Evolutionary conservation across 2,797 vertebrate genomes (phyloP).

Genomic region (Fundulus diaphanus): DNA sequence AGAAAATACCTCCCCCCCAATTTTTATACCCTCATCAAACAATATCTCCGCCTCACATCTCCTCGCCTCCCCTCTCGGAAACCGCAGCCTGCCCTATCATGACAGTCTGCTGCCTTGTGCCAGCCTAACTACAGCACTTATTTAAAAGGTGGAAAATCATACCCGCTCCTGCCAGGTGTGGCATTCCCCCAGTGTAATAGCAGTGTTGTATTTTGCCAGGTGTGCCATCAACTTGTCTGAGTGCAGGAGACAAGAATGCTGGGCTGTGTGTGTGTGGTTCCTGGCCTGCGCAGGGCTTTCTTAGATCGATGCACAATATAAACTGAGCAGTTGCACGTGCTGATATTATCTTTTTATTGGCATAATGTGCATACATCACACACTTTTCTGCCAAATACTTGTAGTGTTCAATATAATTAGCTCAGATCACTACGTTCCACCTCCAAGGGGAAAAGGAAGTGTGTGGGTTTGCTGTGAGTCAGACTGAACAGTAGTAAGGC

Average conservation of each 20-base stretch:
- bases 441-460: constrained; percentile 25
- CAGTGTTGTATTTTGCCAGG: constrained; percentile 60
- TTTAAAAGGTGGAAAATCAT: constrained; percentile 71
- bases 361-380: constrained; percentile 8
- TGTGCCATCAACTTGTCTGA: constrained; percentile 63
- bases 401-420: constrained; percentile 39
- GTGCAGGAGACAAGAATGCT: constrained; percentile 39
- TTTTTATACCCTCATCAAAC: constrained; percentile 20
- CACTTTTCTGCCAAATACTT: constrained; percentile 23
- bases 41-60: constrained; percentile 9
- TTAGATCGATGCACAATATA: constrained; percentile 24
- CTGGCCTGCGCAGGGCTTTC: constrained; percentile 11
- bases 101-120: constrained; percentile 60
- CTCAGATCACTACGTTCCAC: constrained; percentile 30
- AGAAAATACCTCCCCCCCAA: constrained; percentile 2
- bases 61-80: constrained; percentile 22
- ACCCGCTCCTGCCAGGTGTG: constrained; percentile 63
- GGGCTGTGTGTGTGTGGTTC: constrained; percentile 1
- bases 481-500: constrained; percentile 17
- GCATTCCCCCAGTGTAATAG: constrained; percentile 65
- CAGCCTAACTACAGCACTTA: constrained; percentile 61
- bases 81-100: constrained; percentile 79
- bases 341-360: constrained; percentile 10
- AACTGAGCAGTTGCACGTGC: constrained; percentile 16
- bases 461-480: constrained; percentile 12